Percentiles rank a stretch among this genome's conserved stretches.
Conservation (phyloP, 2,888 invertebrate genomes). For the Harpagoxenus sublaevis region DNA sequence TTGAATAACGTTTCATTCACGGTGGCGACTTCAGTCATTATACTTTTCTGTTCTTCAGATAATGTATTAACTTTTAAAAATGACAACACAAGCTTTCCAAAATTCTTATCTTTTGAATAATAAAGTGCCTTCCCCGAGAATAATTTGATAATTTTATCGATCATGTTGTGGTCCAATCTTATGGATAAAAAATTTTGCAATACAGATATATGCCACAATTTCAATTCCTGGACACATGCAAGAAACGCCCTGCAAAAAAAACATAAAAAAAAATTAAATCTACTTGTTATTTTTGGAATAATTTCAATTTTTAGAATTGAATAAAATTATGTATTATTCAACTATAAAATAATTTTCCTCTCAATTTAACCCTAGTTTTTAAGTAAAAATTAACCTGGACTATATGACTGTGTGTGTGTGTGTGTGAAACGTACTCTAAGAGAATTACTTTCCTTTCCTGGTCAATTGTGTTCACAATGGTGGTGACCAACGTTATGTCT, state of each 20-base stretch:
- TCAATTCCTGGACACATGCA: slow-evolving; percentile 74
- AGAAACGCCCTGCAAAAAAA: slow-evolving; percentile 77
- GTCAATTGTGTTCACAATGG: slow-evolving; percentile 67
- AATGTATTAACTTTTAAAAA: slow-evolving; percentile 76
- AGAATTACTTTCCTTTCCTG: slow-evolving; percentile 57
- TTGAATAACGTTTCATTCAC: slow-evolving; percentile 79
- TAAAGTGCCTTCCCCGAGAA: slow-evolving; percentile 74
- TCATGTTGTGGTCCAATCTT: slow-evolving; percentile 67
- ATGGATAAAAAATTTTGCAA: slow-evolving; percentile 70
- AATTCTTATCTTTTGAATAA: slow-evolving; percentile 78
- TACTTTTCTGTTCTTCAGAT: slow-evolving; percentile 71
- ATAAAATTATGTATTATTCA: not conserved
- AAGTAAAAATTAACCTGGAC: not conserved
- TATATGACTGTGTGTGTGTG: not conserved
- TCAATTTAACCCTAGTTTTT: not conserved
- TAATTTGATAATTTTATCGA: slow-evolving; percentile 75
- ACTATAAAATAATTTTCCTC: not conserved
- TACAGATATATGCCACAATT: slow-evolving; percentile 80
- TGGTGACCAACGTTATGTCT: slow-evolving; percentile 67
- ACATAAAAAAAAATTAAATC: not conserved
- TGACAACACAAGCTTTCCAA: slow-evolving; percentile 77
- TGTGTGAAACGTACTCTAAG: slow-evolving; percentile 68
- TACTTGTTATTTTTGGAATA: not conserved
- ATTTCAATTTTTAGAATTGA: not conserved
- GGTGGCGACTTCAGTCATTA: slow-evolving; percentile 76